These are phyloP conservation scores for Notamacropus eugenii DNA, from an alignment of 2,797 vertebrate genomes.

Conservation along the genomic window DNA sequence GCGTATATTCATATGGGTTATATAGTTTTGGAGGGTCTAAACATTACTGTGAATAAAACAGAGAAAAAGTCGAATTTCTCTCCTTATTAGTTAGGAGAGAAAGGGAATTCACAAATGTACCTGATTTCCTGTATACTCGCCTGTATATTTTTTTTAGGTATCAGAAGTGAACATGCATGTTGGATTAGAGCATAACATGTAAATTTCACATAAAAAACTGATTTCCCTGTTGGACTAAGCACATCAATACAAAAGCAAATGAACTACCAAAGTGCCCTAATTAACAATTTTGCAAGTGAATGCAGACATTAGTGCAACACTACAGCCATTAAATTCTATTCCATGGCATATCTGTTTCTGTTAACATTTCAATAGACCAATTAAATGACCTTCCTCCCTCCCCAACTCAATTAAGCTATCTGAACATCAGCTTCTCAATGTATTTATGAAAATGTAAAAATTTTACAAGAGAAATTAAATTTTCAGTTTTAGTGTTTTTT, in stretches of 20 bases:
- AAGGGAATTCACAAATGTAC: conserved; percentile 36
- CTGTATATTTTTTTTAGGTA: conserved; percentile 60
- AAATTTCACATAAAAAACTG: conserved; percentile 82
- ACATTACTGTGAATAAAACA: conserved; percentile 37
- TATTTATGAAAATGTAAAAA: conserved; percentile 84
- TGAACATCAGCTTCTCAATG: conserved; percentile 90
- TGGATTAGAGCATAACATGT: conserved; percentile 66
- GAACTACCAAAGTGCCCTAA: conserved; percentile 92
- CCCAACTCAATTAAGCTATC: conserved; percentile 93
- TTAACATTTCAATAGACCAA: conserved; percentile 97
- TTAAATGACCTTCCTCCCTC: conserved; percentile 94
- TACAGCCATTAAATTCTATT: conserved; percentile 93
- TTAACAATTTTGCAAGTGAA: conserved; percentile 97
- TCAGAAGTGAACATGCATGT: conserved; percentile 64
- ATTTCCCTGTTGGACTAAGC: conserved; percentile 89
- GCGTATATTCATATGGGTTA: not conserved
- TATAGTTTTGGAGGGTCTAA: conserved; percentile 1
- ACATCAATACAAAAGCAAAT: conserved; percentile 96
- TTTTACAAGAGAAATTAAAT: conserved; percentile 80
- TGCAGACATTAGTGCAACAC: conserved; percentile 93
- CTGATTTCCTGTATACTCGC: conserved; percentile 66
- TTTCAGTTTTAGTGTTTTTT: conserved; percentile 79
- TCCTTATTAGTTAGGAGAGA: conserved; percentile 24
- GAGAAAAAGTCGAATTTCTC: conserved; percentile 28
- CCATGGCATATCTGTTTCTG: conserved; percentile 92